Percentiles rank a stretch among this genome's conserved stretches.
These are phyloP conservation scores for Aurelia sp. DNA, from an alignment of 30 jellyfish, hydroid and myxozoan species.

Conservation along the genomic window DNA sequence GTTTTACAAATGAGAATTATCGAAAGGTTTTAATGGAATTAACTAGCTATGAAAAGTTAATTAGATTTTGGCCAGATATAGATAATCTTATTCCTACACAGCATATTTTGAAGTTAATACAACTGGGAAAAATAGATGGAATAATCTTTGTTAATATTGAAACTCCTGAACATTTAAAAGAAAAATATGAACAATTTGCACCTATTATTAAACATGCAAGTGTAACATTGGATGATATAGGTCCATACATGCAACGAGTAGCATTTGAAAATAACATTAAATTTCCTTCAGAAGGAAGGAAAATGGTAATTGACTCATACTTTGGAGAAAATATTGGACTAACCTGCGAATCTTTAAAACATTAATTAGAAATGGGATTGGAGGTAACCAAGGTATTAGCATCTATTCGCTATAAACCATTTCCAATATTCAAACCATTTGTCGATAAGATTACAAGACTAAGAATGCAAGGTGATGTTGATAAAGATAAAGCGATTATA, in stretches of 20 bases:
- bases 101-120: not conserved
- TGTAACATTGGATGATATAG: constrained; percentile 10
- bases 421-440: not conserved
- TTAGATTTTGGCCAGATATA: not conserved
- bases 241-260: not conserved
- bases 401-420: not conserved
- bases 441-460: not conserved
- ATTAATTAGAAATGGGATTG: not conserved
- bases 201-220: constrained; percentile 36
- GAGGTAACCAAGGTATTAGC: not conserved
- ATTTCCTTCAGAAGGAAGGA: not conserved
- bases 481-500: not conserved
- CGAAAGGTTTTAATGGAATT: too few relatives aligned
- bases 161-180: not conserved
- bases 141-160: not conserved
- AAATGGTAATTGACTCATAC: constrained; percentile 11
- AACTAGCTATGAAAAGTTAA: not conserved
- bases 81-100: not conserved
- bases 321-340: not conserved
- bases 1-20: too few relatives aligned
- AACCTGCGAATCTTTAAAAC: not conserved
- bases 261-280: not conserved
- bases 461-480: constrained; percentile 1
- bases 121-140: not conserved
- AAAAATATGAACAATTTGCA: constrained; percentile 9